Evolutionary conservation across 2,797 vertebrate genomes (phyloP), one percentile per base, ranked within the genome.

Genomic region (Clarias laeviceps): DNA sequence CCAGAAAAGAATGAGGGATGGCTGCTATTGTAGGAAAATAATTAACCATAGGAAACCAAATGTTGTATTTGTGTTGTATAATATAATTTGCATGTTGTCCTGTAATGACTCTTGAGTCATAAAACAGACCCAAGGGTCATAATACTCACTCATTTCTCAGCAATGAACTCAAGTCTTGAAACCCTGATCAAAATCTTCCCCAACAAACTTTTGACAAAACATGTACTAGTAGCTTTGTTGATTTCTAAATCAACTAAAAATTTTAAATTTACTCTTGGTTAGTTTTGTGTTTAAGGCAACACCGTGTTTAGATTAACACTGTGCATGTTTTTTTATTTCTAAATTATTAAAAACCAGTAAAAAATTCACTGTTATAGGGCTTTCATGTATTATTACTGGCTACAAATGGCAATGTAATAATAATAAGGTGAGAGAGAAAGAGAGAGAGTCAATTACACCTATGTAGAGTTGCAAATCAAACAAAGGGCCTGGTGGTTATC

Each of bases 131-230:
- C 74, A 61, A 65, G 73, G 62, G 70, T 68, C 86, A 85, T 76
- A 59, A 73, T 84, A 1, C 64, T 24, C 14, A 9, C 84, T 89
- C 32, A 89, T 90, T 88, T 66, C 74, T 83, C 86, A 80, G 88
- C 86, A 84, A 56, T 84, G 89, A 82, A 84, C 80, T 74, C 69
- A 72, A 61, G 61, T 34, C 72, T 15, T 82, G 8, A 74, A 82
- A 77, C 74, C 82, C 89, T 80, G 80, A 91, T 89, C 89, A 87
- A 69, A 65, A 40, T 32, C 40, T 27, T 9, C 64, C 84, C 86
- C 37, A 45, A 24, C 22, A 45, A 45, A 72, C 40, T 45, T 2
- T 14, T 20, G 2, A 34, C 7, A 69, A 69, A 69, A 69, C 32
- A 24, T 5, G 0, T 45, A 59, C 54, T 24, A 14, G 4, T 34